Evolutionary conservation across 2,797 vertebrate species (phyloP), one percentile per base, ranked within the genome.

Genomic region (Neostethus bicornis): DNA sequence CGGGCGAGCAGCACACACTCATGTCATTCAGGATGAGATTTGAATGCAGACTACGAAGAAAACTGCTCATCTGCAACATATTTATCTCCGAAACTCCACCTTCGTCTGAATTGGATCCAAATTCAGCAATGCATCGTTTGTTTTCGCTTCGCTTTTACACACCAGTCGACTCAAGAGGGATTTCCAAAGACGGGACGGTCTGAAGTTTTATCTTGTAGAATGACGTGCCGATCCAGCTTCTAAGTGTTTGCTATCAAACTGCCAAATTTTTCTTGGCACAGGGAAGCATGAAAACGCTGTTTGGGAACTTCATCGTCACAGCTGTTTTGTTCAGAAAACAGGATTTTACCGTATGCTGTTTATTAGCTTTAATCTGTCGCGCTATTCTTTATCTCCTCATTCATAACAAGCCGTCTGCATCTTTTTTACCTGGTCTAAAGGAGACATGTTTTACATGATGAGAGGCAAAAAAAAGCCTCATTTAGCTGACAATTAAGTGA

Each of bases 251-350:
- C 61, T 74, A 76, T 65, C 70, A 71, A 70, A 60, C 78, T 66
- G 79, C 77, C 57, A 80, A 57, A 38, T 55, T 0, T 0, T n/a
- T 50, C 66, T 32, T 78, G 80, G 73, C 78, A 73, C 0, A 48
- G 48, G 52, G 24, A 23, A 52, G 70, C 51, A 26, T 61, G 61
- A 42, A 73, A 70, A 69, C 37, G 58, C 37, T 54, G 9, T 73
- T 70, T 73, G 51, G 70, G 60, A 62, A 68, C 52, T 31, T 47
- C 45, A 20, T 9, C 53, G 55, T 70, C 51, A 37, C 81, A 83
- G 67, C 79, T 80, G 81, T 76, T 75, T 58, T 77, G 77, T 78
- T 82, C 68, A 66, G 77, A 64, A 64, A 52, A 52, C 37, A 59
- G 41, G 69, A 63, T 66, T 75, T 51, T 59, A 52, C 48, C 28